Conservation (phyloP, 2,888 invertebrate genomes). For the Amblyjoppa fuscipennis region DNA sequence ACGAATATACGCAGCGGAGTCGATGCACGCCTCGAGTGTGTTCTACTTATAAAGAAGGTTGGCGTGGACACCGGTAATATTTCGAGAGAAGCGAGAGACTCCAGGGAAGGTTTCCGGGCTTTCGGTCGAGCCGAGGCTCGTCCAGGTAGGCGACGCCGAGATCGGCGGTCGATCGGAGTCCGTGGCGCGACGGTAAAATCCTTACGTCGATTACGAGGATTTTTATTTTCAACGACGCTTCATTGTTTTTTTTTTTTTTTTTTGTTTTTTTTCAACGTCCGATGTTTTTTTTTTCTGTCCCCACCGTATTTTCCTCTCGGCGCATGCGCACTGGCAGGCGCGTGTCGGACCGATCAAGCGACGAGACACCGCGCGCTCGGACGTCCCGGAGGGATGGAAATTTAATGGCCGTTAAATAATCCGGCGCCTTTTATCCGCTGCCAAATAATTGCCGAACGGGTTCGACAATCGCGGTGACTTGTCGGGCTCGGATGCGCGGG, state of each 20-base stretch:
- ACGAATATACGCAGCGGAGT: background rate
- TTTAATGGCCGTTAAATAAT: background rate
- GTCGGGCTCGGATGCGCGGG: constrained; percentile 1
- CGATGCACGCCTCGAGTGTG: background rate
- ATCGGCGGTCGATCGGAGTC: no score
- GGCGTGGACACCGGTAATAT: background rate
- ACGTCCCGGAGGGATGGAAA: background rate
- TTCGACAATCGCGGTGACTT: constrained; percentile 1
- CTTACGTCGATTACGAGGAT: no score
- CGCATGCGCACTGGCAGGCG: background rate
- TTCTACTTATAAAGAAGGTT: constrained; percentile 8
- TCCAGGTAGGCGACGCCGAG: no score
- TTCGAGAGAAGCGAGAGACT: constrained; percentile 3
- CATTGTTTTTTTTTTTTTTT: no score
- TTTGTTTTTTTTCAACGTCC: background rate
- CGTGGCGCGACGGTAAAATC: no score
- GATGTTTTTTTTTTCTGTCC: background rate
- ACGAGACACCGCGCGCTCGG: background rate
- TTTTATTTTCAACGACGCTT: no score
- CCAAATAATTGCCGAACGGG: background rate
- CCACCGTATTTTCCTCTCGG: background rate
- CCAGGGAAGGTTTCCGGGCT: background rate
- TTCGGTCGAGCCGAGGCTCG: no score
- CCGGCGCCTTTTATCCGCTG: background rate
- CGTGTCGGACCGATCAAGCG: background rate